Conservation (phyloP, 1,140 invertebrate genomes). For the Octopus bimaculoides region DNA sequence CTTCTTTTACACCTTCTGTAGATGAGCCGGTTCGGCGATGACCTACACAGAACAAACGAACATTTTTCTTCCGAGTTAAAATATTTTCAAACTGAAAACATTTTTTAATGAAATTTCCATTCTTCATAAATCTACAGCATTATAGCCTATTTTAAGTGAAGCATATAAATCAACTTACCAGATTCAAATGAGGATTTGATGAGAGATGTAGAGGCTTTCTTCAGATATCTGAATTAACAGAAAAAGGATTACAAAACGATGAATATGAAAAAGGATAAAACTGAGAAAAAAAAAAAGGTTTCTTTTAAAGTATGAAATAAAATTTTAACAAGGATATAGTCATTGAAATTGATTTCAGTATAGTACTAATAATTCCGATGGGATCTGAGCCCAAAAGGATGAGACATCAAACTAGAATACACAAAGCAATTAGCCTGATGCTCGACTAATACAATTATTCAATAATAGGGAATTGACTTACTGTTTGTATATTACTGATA, state of each 20-base stretch:
- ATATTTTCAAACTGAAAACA: no score
- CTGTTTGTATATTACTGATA: no score
- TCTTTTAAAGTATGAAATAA: not conserved
- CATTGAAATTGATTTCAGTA: not conserved
- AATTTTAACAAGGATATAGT: not conserved
- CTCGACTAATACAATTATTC: no score
- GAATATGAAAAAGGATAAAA: not conserved
- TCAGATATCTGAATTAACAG: conserved; percentile 66
- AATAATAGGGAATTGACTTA: no score
- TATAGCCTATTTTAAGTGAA: no score
- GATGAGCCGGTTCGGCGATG: conserved; percentile 43
- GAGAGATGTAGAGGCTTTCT: conserved; percentile 82
- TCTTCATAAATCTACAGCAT: no score
- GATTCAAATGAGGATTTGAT: conserved; percentile 64
- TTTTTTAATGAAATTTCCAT: no score
- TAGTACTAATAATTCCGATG: no score
- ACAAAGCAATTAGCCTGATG: no score
- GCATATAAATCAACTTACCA: conserved; percentile 23
- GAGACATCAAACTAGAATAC: no score
- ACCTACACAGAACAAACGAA: conserved; percentile 37
- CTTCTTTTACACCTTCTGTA: conserved; percentile 63
- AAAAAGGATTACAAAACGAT: not conserved
- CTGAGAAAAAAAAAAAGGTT: not conserved
- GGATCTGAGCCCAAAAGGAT: no score
- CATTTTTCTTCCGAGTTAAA: no score